Conservation (phyloP, 2,888 invertebrate genomes). For the Merodon equestris region DNA sequence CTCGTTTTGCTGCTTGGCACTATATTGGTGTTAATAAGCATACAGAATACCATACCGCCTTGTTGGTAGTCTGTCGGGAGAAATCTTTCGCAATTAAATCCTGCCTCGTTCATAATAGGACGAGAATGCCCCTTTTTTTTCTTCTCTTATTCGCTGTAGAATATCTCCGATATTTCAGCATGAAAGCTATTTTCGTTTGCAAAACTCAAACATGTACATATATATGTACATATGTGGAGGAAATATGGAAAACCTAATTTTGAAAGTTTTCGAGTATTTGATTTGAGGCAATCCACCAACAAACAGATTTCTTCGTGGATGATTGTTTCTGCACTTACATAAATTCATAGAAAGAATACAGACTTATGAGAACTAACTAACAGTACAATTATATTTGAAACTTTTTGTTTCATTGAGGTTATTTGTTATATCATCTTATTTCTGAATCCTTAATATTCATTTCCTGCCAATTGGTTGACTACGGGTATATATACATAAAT, state of each 20-base stretch:
- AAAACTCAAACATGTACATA: conserved; percentile 44
- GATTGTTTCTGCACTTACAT: conserved; percentile 49
- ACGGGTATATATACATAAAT: too few relatives aligned
- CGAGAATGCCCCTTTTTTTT: conserved; percentile 9
- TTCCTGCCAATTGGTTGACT: too few relatives aligned
- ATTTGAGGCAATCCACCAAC: conserved; percentile 62
- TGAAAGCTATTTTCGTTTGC: conserved; percentile 49
- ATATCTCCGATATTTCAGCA: conserved; percentile 61
- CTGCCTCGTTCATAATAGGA: conserved; percentile 33
- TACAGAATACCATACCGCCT: conserved; percentile 53
- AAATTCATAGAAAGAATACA: conserved; percentile 19
- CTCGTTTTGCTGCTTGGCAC: conserved; percentile 67
- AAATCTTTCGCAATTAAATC: conserved; percentile 51
- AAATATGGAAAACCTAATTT: conserved; percentile 60
- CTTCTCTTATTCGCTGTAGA: conserved; percentile 23
- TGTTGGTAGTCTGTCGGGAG: conserved; percentile 14
- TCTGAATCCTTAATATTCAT: too few relatives aligned
- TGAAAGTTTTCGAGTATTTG: conserved; percentile 67
- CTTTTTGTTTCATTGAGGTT: too few relatives aligned
- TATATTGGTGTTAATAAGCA: conserved; percentile 68
- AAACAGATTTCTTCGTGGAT: conserved; percentile 65
- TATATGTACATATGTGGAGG: conserved; percentile 42
- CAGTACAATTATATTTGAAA: too few relatives aligned
- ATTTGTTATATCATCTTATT: too few relatives aligned
- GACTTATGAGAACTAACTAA: conserved; percentile 43